Evolutionary conservation across 2,888 invertebrate species (phyloP).

Genomic region (Euphydryas editha): DNA sequence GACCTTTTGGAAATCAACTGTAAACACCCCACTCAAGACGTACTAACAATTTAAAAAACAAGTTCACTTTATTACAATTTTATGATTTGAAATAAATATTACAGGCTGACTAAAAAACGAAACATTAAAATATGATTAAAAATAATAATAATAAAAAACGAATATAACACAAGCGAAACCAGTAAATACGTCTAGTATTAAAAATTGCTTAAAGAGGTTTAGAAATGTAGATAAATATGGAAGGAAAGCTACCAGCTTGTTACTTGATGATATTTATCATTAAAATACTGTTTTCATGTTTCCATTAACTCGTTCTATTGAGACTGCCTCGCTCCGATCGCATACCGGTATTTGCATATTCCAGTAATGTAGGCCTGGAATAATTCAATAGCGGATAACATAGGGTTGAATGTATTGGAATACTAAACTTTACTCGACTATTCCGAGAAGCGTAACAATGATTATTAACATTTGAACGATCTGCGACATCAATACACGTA

Average conservation of each 20-base stretch:
- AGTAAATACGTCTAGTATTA: not conserved
- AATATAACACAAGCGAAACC: no score
- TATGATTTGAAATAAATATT: no score
- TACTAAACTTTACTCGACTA: conserved; percentile 2
- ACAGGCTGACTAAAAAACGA: no score
- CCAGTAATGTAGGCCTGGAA: conserved; percentile 31
- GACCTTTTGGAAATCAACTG: no score
- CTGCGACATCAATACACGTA: not conserved
- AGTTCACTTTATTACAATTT: no score
- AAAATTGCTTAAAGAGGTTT: not conserved
- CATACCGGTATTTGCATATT: conserved; percentile 62
- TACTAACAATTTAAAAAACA: no score
- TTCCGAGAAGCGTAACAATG: conserved; percentile 5
- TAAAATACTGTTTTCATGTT: conserved; percentile 18
- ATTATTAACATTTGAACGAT: not conserved
- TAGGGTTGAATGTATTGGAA: conserved; percentile 8
- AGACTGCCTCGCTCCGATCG: conserved; percentile 55
- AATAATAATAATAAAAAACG: no score
- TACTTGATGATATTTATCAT: not conserved
- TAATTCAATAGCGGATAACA: conserved; percentile 32
- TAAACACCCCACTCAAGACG: no score
- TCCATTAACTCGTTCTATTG: conserved; percentile 38
- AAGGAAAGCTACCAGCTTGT: conserved; percentile 5
- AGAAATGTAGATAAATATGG: not conserved
- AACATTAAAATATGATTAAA: no score